These are phyloP conservation scores for Diarsia rubi DNA, from an alignment of 2,888 invertebrate genomes.

Conservation along the genomic window DNA sequence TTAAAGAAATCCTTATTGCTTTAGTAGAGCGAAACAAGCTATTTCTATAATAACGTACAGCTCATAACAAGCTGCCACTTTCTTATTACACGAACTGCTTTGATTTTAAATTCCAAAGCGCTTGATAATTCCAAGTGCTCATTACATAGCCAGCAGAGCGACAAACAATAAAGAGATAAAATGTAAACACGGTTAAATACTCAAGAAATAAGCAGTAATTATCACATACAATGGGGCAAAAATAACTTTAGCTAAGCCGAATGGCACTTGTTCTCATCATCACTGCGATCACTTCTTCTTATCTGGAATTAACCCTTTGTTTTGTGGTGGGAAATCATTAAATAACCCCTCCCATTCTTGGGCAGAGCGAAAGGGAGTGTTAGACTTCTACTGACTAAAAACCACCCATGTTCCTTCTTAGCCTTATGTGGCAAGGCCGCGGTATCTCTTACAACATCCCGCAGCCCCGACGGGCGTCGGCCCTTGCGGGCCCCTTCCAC, in stretches of 20 bases:
- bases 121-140: conserved; percentile 17
- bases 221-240: background rate
- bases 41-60: background rate
- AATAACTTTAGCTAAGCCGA: background rate
- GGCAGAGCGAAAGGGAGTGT: too few species aligned
- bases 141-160: background rate
- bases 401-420: too few species aligned
- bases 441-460: too few species aligned
- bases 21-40: background rate
- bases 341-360: too few species aligned
- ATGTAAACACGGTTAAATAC: conserved; percentile 8
- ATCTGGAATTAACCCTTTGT: too few species aligned
- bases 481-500: too few species aligned
- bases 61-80: conserved; percentile 1
- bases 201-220: background rate
- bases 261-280: too few species aligned
- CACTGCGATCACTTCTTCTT: too few species aligned
- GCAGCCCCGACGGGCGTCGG: too few species aligned
- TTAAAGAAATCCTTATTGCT: background rate
- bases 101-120: conserved; percentile 3
- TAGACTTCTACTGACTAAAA: too few species aligned
- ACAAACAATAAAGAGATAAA: conserved; percentile 13
- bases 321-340: too few species aligned
- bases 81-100: background rate
- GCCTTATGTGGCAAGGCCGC: too few species aligned